phyloP scores from a whole-genome alignment of 2,888 invertebrate species.

The Pristionchus exspectatus region DNA sequence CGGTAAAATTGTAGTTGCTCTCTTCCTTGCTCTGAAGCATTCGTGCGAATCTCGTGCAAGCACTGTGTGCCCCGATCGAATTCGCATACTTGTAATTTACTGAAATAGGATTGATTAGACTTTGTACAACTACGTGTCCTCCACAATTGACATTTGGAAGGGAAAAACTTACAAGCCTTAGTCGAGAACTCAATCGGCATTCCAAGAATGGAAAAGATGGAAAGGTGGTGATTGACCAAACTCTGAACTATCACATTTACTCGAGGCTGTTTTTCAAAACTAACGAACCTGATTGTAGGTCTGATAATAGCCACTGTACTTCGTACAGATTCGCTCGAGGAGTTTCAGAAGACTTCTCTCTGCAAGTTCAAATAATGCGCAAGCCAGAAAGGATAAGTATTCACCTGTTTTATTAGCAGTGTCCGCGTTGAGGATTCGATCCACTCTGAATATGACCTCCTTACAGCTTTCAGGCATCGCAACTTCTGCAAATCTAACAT shows the following conservation, averaged over 20 bases:
- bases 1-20: background rate
- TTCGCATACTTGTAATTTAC: background rate
- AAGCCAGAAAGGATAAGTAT: background rate
- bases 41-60: slow-evolving; percentile 8
- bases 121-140: background rate
- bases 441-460: background rate
- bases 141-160: background rate
- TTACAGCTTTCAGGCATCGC: background rate
- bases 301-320: background rate
- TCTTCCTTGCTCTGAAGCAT: background rate
- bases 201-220: slow-evolving; percentile 21
- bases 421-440: background rate
- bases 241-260: background rate
- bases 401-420: slow-evolving; percentile 14
- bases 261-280: background rate
- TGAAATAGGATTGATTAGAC: background rate
- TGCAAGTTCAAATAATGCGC: background rate
- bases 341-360: background rate
- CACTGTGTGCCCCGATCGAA: background rate
- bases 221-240: background rate
- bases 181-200: slow-evolving; percentile 6
- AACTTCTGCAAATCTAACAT: background rate
- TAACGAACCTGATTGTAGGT: background rate
- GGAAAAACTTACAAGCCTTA: background rate
- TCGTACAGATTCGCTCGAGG: background rate